Evolutionary conservation across 2,888 invertebrate species (phyloP), one percentile per base, ranked within the genome.

Genomic region (Gasteruption jaculator): DNA sequence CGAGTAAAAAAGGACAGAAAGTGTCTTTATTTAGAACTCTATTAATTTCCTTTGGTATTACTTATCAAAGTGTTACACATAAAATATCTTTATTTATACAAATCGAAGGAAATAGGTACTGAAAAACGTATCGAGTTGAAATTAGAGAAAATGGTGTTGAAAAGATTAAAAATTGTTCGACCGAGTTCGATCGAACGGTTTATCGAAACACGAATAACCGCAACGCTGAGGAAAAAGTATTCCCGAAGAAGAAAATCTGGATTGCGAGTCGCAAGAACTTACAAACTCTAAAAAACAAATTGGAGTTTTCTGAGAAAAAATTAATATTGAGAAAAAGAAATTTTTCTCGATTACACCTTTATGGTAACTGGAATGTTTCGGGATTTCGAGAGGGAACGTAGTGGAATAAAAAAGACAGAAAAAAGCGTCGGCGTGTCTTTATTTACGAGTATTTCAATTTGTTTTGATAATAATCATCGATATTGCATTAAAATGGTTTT

Each of bases 361-460:
- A n/a, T n/a, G n/a, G n/a, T n/a, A 22, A 24, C 15, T 38, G 22
- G 19, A 4, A 15, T 16, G 14, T 7, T 7, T 19, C 4, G 5
- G 19, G 21, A 29, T 26, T 34, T 38, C 38, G 32, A 44, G 36
- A 32, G 27, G 33, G 34, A n/a, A 11, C n/a, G n/a, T n/a, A n/a
- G n/a, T n/a, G 11, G n/a, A 43, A 43, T 33, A 33, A 39, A 38
- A 20, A 41, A 40, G n/a, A n/a, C n/a, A n/a, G n/a, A n/a, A 61
- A 60, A 60, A 62, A 69, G 67, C 65, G 61, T 68, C 63, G 65
- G 66, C 61, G 58, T 67, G 58, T 68, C 60, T 68, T 67, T 67
- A 66, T 68, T n/a, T 68, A 66, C 58, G 66, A 68, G 57, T 66
- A 68, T 65, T 63, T 66, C 61, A 65, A 61, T 67, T 63, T 66